A percentile compares a stretch with the other conserved stretches of the same genome.
Conservation (phyloP, 2,113 vertebrate genomes). For the Rhinogobius similis region DNA sequence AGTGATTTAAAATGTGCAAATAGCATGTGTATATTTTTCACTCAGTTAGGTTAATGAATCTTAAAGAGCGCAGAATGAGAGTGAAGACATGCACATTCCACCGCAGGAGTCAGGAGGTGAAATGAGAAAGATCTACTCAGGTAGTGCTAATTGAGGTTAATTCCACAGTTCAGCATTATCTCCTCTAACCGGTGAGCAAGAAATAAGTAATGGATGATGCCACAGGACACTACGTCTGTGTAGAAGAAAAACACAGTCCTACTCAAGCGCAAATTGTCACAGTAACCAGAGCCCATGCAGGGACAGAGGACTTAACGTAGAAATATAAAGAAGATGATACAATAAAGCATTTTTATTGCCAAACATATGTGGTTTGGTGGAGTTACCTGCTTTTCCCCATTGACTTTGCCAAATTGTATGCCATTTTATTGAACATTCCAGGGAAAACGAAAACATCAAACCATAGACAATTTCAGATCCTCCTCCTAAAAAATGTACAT, state of each 20-base stretch:
- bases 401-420: too few relatives aligned
- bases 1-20: not conserved
- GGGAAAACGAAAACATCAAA: too few relatives aligned
- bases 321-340: too few relatives aligned
- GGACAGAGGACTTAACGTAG: not conserved
- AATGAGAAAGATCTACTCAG: slow-evolving; percentile 55
- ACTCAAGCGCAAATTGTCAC: slow-evolving; percentile 70
- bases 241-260: slow-evolving; percentile 26
- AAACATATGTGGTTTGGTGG: too few relatives aligned
- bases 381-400: too few relatives aligned
- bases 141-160: slow-evolving; percentile 85
- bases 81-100: slow-evolving; percentile 29
- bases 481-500: too few relatives aligned
- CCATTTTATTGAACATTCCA: too few relatives aligned
- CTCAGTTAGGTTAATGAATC: slow-evolving; percentile 22
- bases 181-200: slow-evolving; percentile 48
- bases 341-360: too few relatives aligned
- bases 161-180: slow-evolving; percentile 65
- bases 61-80: slow-evolving; percentile 32
- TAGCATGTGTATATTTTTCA: slow-evolving; percentile 4
- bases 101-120: slow-evolving; percentile 47
- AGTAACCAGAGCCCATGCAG: slow-evolving; percentile 61
- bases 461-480: too few relatives aligned
- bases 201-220: slow-evolving; percentile 66
- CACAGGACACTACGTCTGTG: slow-evolving; percentile 68